A percentile compares a stretch with the other conserved stretches of the same genome.
phyloP scores from a whole-genome alignment of 2,888 invertebrate species.

The Salticus scenicus region DNA sequence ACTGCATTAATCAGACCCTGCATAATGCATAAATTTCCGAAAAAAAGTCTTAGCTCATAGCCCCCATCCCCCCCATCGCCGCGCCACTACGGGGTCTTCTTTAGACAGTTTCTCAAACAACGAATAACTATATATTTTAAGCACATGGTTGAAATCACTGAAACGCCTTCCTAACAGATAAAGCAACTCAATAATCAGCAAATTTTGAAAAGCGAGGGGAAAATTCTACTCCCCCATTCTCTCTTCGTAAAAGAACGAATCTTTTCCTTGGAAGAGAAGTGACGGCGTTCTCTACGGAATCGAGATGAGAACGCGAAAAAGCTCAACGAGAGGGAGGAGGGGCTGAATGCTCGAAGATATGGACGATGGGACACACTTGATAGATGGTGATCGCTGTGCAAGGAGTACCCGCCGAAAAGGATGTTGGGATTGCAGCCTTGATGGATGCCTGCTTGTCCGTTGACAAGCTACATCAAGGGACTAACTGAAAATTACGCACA shows the following conservation, averaged over 20 bases:
- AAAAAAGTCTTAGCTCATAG: too few relatives aligned
- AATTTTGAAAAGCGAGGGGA: constrained; percentile 39
- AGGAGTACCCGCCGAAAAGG: constrained; percentile 45
- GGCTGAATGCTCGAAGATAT: constrained; percentile 40
- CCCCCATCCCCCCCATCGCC: too few relatives aligned
- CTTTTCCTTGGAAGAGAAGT: constrained; percentile 30
- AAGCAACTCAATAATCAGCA: not conserved
- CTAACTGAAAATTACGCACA: constrained; percentile 30
- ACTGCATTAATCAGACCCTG: too few relatives aligned
- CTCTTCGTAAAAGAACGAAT: constrained; percentile 28
- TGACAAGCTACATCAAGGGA: constrained; percentile 33
- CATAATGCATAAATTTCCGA: too few relatives aligned
- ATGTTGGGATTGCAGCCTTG: constrained; percentile 45
- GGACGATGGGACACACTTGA: constrained; percentile 54
- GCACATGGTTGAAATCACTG: too few relatives aligned
- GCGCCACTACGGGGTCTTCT: too few relatives aligned
- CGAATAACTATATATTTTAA: too few relatives aligned
- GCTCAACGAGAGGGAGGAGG: constrained; percentile 16
- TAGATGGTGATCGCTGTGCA: constrained; percentile 56
- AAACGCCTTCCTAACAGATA: too few relatives aligned
- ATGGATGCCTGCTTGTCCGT: constrained; percentile 52
- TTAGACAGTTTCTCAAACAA: too few relatives aligned
- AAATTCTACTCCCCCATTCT: constrained; percentile 33
- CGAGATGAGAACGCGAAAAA: not conserved
- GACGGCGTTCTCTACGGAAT: constrained; percentile 25